Evolutionary conservation across 2,888 invertebrate species (phyloP).

Genomic region (Copidosoma aretas): DNA sequence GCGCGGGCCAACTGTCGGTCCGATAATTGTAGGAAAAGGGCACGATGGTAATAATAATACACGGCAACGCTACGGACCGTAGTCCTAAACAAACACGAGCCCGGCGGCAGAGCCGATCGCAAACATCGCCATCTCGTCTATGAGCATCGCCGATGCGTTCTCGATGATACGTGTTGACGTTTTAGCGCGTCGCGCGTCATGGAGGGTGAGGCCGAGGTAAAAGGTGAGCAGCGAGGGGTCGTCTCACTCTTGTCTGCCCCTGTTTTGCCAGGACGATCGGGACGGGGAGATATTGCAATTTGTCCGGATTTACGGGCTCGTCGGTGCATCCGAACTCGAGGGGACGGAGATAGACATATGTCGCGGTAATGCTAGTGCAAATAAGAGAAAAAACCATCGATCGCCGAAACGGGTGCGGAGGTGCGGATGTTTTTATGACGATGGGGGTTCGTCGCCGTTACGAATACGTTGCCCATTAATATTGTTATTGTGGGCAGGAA

Average conservation of each 20-base stretch:
- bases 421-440: neutral
- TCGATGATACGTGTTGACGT: neutral
- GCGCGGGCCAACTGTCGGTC: slow-evolving; percentile 34
- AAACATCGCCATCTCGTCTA: too few species aligned
- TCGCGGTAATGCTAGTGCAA: neutral
- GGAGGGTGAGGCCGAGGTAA: neutral
- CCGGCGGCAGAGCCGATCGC: neutral
- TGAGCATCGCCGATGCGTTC: neutral
- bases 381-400: too few species aligned
- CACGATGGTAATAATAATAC: neutral
- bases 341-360: neutral
- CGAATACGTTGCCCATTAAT: too few species aligned
- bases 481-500: too few species aligned
- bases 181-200: too few species aligned
- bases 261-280: slow-evolving; percentile 5
- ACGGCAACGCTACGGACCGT: neutral
- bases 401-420: neutral
- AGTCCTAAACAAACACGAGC: slow-evolving; percentile 28
- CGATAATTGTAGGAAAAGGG: too few species aligned
- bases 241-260: slow-evolving; percentile 6
- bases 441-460: too few species aligned
- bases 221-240: neutral
- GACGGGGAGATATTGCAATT: neutral
- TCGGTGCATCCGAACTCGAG: neutral
- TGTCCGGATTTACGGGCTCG: neutral